Evolutionary conservation across 37 sponge, comb jelly and placozoan genomes (phyloP).

Genomic region (Bolinopsis microptera): DNA sequence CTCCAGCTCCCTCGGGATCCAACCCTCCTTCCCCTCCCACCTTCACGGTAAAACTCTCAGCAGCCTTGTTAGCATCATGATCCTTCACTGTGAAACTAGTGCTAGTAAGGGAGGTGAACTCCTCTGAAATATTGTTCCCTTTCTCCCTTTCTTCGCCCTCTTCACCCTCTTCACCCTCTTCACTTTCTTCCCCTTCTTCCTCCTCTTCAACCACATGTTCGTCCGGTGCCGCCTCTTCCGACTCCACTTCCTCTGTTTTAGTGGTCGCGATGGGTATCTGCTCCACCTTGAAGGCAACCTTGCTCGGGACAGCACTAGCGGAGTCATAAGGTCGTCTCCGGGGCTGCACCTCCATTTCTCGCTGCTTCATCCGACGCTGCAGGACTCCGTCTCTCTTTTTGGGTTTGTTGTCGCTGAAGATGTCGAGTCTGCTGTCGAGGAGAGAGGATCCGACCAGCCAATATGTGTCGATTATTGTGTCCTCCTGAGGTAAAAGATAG

Average conservation of each 20-base stretch:
- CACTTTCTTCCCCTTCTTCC: background rate
- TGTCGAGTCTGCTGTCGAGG: conserved; percentile 26
- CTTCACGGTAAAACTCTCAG: background rate
- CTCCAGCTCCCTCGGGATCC: background rate
- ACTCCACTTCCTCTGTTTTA: too few relatives aligned
- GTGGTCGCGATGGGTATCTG: background rate
- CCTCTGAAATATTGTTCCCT: background rate
- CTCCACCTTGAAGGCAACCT: background rate
- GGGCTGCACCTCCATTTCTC: background rate
- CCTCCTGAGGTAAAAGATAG: conserved; percentile 26
- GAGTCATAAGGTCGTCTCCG: background rate
- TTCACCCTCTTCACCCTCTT: background rate
- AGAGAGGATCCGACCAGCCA: conserved; percentile 42
- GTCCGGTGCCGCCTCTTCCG: too few relatives aligned
- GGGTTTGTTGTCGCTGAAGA: conserved; percentile 33
- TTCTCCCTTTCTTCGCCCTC: too few relatives aligned
- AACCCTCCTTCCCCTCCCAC: background rate
- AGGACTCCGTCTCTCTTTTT: conserved; percentile 11
- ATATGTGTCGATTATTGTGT: conserved; percentile 46
- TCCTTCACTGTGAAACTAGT: background rate
- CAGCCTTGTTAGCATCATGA: background rate
- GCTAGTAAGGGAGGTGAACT: background rate
- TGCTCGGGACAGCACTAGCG: background rate
- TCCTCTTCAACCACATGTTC: too few relatives aligned
- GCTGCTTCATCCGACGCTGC: background rate